These are phyloP conservation scores for Epsilonema sp. DNA, from an alignment of 2,888 invertebrate species.

Conservation along the genomic window DNA sequence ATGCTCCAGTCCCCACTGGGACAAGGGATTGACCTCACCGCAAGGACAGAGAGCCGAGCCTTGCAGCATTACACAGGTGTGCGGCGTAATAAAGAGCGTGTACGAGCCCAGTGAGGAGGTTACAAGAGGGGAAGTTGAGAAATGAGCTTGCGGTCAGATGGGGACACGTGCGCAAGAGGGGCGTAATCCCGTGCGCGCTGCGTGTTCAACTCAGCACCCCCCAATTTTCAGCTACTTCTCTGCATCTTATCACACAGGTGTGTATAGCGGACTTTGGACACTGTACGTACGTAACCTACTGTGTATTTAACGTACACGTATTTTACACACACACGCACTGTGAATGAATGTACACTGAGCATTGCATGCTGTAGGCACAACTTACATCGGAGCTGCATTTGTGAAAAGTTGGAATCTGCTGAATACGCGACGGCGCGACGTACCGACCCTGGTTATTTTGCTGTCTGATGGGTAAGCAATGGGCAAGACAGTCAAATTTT, in stretches of 20 bases:
- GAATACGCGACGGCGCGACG: constrained; percentile 16
- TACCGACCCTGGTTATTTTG: constrained; percentile 19
- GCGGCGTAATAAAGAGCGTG: too few relatives aligned
- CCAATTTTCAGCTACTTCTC: too few relatives aligned
- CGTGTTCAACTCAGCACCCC: too few relatives aligned
- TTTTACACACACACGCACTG: too few relatives aligned
- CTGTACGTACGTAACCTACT: background rate
- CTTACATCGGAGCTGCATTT: constrained; percentile 24
- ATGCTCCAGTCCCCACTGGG: constrained; percentile 19
- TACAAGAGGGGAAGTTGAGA: too few relatives aligned
- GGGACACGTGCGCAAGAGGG: too few relatives aligned
- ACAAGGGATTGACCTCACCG: constrained; percentile 20
- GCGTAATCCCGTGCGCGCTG: background rate
- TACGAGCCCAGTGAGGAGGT: too few relatives aligned
- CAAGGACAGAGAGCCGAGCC: constrained; percentile 16
- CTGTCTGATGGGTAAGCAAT: constrained; percentile 19
- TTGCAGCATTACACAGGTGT: constrained; percentile 18
- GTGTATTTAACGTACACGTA: background rate
- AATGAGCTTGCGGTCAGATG: too few relatives aligned
- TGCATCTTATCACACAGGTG: too few relatives aligned
- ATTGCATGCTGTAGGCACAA: constrained; percentile 15
- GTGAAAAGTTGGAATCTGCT: constrained; percentile 16
- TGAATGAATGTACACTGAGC: too few relatives aligned
- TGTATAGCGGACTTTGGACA: too few relatives aligned
- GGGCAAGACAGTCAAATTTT: too few relatives aligned